Evolutionary conservation across 2,888 invertebrate species (phyloP), one percentile per base, ranked within the genome.

Genomic region (Euzophera pinguis): DNA sequence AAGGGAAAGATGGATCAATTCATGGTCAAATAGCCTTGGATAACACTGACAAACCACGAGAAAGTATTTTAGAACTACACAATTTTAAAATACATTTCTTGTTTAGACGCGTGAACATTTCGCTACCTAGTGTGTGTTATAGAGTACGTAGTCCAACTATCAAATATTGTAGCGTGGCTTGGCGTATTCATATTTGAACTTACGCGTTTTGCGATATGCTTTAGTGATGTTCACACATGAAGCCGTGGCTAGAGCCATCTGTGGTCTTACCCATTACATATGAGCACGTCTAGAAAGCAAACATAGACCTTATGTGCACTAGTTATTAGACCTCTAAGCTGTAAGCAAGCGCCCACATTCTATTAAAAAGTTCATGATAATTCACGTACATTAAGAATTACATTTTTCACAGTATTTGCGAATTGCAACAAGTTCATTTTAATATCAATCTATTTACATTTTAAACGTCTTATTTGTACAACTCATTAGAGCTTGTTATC

Each of bases 391-490:
- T 45, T 29, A 45, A 45, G 43, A 7, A 39, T 50, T 35, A 55
- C 27, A 48, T 55, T 50, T 48, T 34, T 27, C 5, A 48, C 37
- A 37, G 37, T 48, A n/a, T 22, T 22, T 17, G 35, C 35, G 22
- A 37, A 48, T 14, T 32, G 14, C 9, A 14, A 16, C 32, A 14
- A 29, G 12, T 34, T 34, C 32, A 14, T 13, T 47, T 34, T 47
- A 14, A 32, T 37, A 22, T 38, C 37, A 13, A 38, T 29, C 17
- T 52, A 41, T 47, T 54, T 57, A 42, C 52, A 55, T 54, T 56
- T 63, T 58, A 53, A 62, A 61, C 60, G 52, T 52, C 54, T 22
- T 64, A 61, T 60, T 57, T 57, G 49, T 68, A 66, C 59, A 63
- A 61, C 53, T 63, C 62, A 57, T 62, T 43, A 43, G 14, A 51